phyloP scores from a whole-genome alignment of 2,113 vertebrate species.

The Lamprotornis superbus region DNA sequence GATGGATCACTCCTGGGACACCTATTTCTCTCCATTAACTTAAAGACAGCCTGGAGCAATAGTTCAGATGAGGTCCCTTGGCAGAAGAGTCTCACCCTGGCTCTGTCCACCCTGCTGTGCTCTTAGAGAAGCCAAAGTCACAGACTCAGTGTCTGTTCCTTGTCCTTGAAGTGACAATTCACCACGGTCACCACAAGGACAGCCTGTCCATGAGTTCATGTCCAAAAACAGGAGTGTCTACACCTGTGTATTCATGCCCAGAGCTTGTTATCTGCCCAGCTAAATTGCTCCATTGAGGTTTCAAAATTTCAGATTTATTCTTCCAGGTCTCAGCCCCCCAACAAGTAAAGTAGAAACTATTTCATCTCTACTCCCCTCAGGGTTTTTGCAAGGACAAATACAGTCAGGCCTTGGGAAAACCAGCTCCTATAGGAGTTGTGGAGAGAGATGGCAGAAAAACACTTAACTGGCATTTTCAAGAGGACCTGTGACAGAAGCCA shows the following conservation, averaged over 20 bases:
- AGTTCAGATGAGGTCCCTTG: neutral
- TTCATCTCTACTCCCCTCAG: neutral
- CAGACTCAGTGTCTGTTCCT: fast-evolving
- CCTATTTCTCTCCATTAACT: slow-evolving; percentile 42
- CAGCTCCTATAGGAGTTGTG: neutral
- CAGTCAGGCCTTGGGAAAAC: neutral
- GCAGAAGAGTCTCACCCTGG: neutral
- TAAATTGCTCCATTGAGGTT: neutral
- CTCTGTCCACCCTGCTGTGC: neutral
- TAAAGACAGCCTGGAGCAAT: neutral
- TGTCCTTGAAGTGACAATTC: neutral
- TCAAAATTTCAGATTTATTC: neutral
- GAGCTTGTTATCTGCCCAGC: neutral
- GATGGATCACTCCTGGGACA: neutral
- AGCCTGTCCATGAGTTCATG: neutral
- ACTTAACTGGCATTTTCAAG: slow-evolving; percentile 13
- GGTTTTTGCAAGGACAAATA: neutral
- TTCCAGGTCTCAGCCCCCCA: neutral
- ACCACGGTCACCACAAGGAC: neutral
- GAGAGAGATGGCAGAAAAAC: neutral
- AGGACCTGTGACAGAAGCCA: slow-evolving; percentile 39
- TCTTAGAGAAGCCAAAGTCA: neutral
- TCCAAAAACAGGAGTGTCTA: neutral
- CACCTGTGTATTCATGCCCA: neutral
- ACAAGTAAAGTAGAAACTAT: neutral